phyloP scores from a whole-genome alignment of 2,113 vertebrate species.

The Craseonycteris thonglongyai region DNA sequence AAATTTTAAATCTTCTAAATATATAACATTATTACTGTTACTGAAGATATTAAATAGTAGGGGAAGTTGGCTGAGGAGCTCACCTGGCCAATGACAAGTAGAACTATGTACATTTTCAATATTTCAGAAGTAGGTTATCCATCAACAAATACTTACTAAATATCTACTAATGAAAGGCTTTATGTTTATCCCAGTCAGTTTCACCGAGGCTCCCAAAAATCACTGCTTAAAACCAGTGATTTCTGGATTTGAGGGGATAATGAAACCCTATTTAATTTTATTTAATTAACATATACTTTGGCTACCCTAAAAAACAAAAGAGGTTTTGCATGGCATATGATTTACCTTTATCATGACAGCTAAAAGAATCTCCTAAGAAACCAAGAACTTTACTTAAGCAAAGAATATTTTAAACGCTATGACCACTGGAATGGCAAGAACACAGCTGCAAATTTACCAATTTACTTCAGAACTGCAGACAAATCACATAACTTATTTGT shows the following conservation, averaged over 20 bases:
- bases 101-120: background rate
- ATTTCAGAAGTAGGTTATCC: conserved; percentile 3
- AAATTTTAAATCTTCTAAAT: conserved; percentile 28
- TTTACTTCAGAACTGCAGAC: background rate
- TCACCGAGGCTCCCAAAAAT: background rate
- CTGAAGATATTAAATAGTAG: background rate
- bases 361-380: background rate
- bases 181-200: background rate
- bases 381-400: background rate
- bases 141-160: background rate
- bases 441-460: background rate
- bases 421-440: background rate
- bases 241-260: background rate
- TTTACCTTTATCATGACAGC: conserved; percentile 9
- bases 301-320: background rate
- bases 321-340: background rate
- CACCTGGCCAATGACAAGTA: background rate
- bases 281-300: background rate
- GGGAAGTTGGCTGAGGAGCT: background rate
- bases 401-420: background rate
- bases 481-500: background rate
- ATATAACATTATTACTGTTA: background rate
- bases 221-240: background rate
- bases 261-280: background rate
- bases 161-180: background rate